A percentile compares a stretch with the other conserved stretches of the same genome.
These are phyloP conservation scores for Neodiprion lecontei DNA, from an alignment of 1,140 invertebrate genomes.

Conservation along the genomic window DNA sequence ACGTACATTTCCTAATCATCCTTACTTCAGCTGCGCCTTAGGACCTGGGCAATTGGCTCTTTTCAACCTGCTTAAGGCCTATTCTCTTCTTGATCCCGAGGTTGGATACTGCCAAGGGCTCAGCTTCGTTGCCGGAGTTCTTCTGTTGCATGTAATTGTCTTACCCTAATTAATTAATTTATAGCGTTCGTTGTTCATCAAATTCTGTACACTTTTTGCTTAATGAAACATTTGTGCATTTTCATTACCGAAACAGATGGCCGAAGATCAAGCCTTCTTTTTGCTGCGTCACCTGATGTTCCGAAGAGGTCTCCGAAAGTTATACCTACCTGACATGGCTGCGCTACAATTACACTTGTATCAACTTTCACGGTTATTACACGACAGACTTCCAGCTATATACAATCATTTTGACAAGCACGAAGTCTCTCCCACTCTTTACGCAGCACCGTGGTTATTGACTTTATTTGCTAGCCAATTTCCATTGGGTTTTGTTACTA, in stretches of 20 bases:
- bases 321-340: conserved; percentile 93
- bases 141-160: conserved; percentile 87
- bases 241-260: conserved; percentile 71
- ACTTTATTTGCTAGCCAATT: conserved; percentile 97
- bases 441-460: conserved; percentile 95
- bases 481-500: conserved; percentile 91
- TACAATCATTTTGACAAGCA: conserved; percentile 89
- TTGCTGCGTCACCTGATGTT: conserved; percentile 92
- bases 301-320: conserved; percentile 80
- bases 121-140: conserved; percentile 92
- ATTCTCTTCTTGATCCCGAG: conserved; percentile 91
- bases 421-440: conserved; percentile 91
- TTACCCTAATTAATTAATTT: not conserved
- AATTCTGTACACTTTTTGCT: not conserved
- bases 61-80: conserved; percentile 95
- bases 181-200: conserved; percentile 19
- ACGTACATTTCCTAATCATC: conserved; percentile 93
- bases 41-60: conserved; percentile 91
- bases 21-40: conserved; percentile 86
- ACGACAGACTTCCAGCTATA: conserved; percentile 85
- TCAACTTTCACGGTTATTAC: conserved; percentile 90
- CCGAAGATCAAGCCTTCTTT: conserved; percentile 88
- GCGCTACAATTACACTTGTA: conserved; percentile 92
- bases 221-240: conserved; percentile 15
- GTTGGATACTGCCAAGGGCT: conserved; percentile 96